Evolutionary conservation across 2,888 invertebrate species (phyloP), one percentile per base, ranked within the genome.

Genomic region (Himalopsyche japonica): DNA sequence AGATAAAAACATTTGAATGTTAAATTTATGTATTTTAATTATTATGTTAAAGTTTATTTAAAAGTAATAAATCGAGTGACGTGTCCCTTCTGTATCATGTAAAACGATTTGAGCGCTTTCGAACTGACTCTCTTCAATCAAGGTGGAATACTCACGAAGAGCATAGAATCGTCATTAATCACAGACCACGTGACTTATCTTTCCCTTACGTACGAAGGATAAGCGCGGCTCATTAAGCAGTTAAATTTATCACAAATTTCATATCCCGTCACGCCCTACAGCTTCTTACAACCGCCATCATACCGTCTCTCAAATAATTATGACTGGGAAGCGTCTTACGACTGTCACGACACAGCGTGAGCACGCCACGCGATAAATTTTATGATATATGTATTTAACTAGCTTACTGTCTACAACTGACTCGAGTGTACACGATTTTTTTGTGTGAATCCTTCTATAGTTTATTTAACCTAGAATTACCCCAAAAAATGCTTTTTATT

Each of bases 221-320:
- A 86, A 86, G 85, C 76, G 85, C 70, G 84, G 86, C 86, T 86
- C 86, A 86, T 86, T 86, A 86, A 84, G 86, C 86, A 85, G 85
- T 86, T 85, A 84, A 84, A 85, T 86, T 86, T 86, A 85, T 86
- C 86, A 82, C 82, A 80, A 83, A 81, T 82, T 84, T 86, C 86
- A 85, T 86, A 86, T 86, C 84, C 84, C 82, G 85, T 78, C 86
- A 85, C 86, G 86, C 86, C 86, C 86, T 24, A n/a, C 57, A 57
- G 57, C 15, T 57, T 57, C 57, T 57, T 57, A 57, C 57, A 57
- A 57, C 57, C 57, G 57, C 57, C 57, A 57, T 57, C 57, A 57
- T 57, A 8, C 57, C 57, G 57, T 57, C 57, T 57, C 57, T 57
- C 57, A 57, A 57, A 57, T 57, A 57, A 57, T 57, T 57, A 57